Conservation (phyloP, 2,113 vertebrate species). For the Myotis yumanensis region DNA sequence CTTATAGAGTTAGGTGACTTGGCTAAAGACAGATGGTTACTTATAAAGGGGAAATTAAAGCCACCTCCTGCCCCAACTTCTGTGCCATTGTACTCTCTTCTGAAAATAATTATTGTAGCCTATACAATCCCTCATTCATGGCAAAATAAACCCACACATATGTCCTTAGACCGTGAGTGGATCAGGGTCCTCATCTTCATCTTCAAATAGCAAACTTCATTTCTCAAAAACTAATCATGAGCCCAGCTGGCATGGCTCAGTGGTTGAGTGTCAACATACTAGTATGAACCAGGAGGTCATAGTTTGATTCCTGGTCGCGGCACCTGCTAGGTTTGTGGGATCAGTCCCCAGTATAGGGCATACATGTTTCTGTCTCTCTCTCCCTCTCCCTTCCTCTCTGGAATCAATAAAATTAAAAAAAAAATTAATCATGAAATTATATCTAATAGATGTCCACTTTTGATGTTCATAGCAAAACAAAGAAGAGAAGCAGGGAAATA, state of each 20-base stretch:
- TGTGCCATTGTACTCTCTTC: not conserved
- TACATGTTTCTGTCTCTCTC: no score
- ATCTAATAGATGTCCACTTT: not conserved
- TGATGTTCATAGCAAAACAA: not conserved
- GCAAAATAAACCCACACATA: not conserved
- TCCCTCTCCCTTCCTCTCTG: no score
- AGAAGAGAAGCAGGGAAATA: not conserved
- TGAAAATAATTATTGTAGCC: not conserved
- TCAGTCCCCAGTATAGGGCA: no score
- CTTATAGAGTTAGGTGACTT: not conserved
- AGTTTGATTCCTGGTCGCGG: no score
- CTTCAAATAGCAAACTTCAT: not conserved
- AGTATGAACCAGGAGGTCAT: no score
- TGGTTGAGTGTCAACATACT: no score
- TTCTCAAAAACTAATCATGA: not conserved
- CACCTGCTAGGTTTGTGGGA: no score
- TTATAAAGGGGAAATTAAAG: not conserved
- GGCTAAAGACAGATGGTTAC: not conserved
- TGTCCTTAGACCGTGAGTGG: not conserved
- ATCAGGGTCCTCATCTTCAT: not conserved
- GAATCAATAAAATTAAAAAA: no score
- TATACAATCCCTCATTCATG: not conserved
- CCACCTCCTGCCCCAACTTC: rapidly evolving
- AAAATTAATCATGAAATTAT: not conserved
- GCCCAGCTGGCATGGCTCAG: no score